phyloP scores from a whole-genome alignment of 2,888 invertebrate genomes.

The Labia minor region DNA sequence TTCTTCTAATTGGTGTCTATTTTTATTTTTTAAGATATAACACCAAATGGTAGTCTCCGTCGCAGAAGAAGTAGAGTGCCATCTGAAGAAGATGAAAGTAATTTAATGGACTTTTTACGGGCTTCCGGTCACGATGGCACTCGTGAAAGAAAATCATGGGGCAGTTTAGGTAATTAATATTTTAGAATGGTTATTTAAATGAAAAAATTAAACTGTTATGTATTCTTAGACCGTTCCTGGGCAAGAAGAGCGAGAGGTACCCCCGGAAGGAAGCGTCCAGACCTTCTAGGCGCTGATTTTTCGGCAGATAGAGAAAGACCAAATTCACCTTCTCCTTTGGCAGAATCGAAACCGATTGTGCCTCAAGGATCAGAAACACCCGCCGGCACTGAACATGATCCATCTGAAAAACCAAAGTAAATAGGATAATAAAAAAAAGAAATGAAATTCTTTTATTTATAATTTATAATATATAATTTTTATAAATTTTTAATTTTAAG shows the following conservation, averaged over 20 bases:
- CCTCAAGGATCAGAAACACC: conserved; percentile 29
- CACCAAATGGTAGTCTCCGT: conserved; percentile 78
- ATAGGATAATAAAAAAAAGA: conserved; percentile 36
- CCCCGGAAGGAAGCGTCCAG: conserved; percentile 64
- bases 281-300: conserved; percentile 60
- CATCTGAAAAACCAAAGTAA: conserved; percentile 47
- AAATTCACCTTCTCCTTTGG: conserved; percentile 52
- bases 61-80: conserved; percentile 70
- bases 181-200: too few relatives aligned
- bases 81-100: conserved; percentile 71
- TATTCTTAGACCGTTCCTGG: conserved; percentile 73
- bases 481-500: conserved; percentile 34
- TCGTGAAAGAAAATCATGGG: conserved; percentile 71
- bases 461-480: conserved; percentile 15
- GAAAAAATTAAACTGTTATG: too few relatives aligned
- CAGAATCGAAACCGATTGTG: conserved; percentile 43
- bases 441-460: not conserved
- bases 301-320: conserved; percentile 61
- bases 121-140: conserved; percentile 60
- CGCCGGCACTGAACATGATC: conserved; percentile 34
- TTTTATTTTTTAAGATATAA: conserved; percentile 51
- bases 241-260: conserved; percentile 66
- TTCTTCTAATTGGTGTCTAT: too few relatives aligned
- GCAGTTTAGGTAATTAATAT: conserved; percentile 59
- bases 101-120: conserved; percentile 74